Evolutionary conservation across 2,113 vertebrate species (phyloP), one percentile per base, ranked within the genome.

Genomic region (Orthonyx spaldingii): DNA sequence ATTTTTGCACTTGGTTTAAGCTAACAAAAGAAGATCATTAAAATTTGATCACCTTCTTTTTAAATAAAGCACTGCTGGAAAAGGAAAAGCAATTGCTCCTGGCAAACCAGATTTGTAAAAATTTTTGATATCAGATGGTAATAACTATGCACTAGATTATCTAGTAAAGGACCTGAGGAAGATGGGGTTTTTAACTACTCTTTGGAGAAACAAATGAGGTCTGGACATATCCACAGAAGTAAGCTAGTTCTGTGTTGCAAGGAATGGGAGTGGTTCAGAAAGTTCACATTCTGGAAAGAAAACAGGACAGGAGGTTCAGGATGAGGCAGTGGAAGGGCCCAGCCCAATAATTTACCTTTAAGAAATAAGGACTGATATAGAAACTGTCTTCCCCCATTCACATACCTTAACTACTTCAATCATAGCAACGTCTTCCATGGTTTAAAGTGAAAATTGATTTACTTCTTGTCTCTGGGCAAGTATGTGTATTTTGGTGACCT

Each of bases 1-100:
- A 68, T 88, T 83, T 90, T 90, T 94, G 78, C 82, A 88, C 53
- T 85, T 95, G 84, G 37, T 76, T 93, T 89, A 95, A 93, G 49
- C 49, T 72, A 76, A 89, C 77, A 94, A 85, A 95, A 87, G 69
- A 84, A 59, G 35, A 74, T 75, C 39, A 75, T 93, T 66, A 93
- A 96, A 89, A 64, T 87, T 90, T 94, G 42, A 95, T 82, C 24
- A 64, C 27, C 6, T 69, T 44, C 17, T 87, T 61, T 82, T 95
- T 87, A 87, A 87, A 75, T 84, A 78, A 91, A 90, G 44, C 14
- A 50, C 20, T 63, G 30, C 30, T 79, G 41, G 39, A 70, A 80
- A 89, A 81, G 9, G 22, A 66, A 84, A 71, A 77, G 13, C 47
- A 81, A 39, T 70, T 94, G 23, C 13, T 89, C 22, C 76, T 70